These are phyloP conservation scores for Coendou prehensilis DNA, from an alignment of 2,797 vertebrate species.

Conservation along the genomic window DNA sequence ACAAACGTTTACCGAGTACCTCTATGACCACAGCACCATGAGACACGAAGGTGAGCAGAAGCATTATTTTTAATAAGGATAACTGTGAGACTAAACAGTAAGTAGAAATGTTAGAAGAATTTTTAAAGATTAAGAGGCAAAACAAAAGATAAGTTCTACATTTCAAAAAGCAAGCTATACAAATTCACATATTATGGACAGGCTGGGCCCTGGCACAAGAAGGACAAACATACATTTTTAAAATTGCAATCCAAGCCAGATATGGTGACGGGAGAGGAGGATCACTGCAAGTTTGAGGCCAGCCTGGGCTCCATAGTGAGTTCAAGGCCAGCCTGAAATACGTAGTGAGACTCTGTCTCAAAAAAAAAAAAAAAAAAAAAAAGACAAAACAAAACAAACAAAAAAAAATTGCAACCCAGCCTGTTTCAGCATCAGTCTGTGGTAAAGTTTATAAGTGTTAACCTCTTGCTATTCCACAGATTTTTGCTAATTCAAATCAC, in stretches of 20 bases:
- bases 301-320: not conserved
- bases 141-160: not conserved
- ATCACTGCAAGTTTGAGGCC: not conserved
- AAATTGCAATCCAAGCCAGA: not conserved
- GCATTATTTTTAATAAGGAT: not conserved
- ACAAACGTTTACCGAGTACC: not conserved
- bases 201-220: not conserved
- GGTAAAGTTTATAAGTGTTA: not conserved
- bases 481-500: slow-evolving; percentile 16
- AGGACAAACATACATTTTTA: not conserved
- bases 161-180: slow-evolving; percentile 4
- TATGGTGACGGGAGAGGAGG: not conserved
- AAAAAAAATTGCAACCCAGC: not conserved
- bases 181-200: not conserved
- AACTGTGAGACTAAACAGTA: not conserved
- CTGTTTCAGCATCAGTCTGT: not conserved
- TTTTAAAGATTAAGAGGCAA: not conserved
- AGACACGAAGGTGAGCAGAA: not conserved
- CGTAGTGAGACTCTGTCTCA: not conserved
- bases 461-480: not conserved
- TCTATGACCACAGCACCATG: not conserved
- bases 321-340: not conserved
- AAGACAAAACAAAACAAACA: not conserved
- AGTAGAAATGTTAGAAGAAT: not conserved
- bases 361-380: not conserved